phyloP scores from a whole-genome alignment of 2,797 vertebrate species.

The Anguilla anguilla region DNA sequence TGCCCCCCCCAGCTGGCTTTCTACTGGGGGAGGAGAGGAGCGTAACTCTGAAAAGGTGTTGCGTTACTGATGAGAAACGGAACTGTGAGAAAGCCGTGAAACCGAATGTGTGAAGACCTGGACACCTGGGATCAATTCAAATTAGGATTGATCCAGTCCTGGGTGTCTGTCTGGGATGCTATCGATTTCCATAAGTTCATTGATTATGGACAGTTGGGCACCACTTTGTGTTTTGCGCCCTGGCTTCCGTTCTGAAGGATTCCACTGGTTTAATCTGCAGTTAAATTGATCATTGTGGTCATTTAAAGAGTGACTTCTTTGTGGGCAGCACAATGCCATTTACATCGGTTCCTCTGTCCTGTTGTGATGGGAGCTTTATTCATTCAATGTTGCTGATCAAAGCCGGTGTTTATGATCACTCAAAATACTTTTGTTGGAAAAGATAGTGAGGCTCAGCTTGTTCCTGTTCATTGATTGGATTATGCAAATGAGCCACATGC shows the following conservation, averaged over 20 bases:
- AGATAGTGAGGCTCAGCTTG: neutral
- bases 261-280: neutral
- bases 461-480: neutral
- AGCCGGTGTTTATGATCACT: neutral
- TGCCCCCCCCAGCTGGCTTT: neutral
- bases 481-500: neutral
- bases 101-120: neutral
- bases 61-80: slow-evolving; percentile 8
- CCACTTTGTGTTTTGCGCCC: slow-evolving; percentile 4
- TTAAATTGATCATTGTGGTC: neutral
- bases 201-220: slow-evolving; percentile 2
- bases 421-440: neutral
- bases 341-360: neutral
- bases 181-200: slow-evolving; percentile 25
- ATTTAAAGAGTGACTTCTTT: slow-evolving; percentile 15
- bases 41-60: neutral
- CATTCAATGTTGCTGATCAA: neutral
- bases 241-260: neutral
- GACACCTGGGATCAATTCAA: neutral
- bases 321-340: neutral
- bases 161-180: neutral
- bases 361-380: neutral
- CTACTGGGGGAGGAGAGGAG: neutral
- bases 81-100: neutral
- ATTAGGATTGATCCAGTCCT: slow-evolving; percentile 24